Base-by-base conservation (phyloP, 2,113 vertebrate genomes). In the Phaethornis superciliosus region DNA sequence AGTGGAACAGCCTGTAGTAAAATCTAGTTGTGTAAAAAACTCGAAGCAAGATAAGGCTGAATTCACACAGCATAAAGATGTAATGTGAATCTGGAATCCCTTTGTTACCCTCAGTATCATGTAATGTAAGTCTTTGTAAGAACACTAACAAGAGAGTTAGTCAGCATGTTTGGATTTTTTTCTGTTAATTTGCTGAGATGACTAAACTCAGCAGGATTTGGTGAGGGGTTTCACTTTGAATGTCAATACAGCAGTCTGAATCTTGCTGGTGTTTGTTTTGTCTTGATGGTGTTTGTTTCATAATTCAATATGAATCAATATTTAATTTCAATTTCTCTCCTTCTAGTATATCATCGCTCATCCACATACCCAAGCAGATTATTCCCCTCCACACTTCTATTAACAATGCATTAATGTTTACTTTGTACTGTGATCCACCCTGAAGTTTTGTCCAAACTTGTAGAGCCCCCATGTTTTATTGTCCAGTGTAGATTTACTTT, bases 401-500 rank as follows among this genome's bases (percentile, higher is more conserved):
- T 85, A 91, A 81, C 47, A 64, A 52, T 40, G 52, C 18, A 33
- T 85, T 94, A 42, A 58, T 68, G 12, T 64, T 83, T 86, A 88
- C 27, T 82, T 90, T 77, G 46, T 59, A 24, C 52, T 88, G n/a
- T 88, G 80, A 91, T 91, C 71, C 52, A 78, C 89, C 68, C 44
- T 51, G 24, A 83, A 27, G 17, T 90, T 91, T 90, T 93, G 77
- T 91, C 81, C 76, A 81, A 90, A 81, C 69, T 86, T 90, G 85
- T 30, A 58, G 64, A 93, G 58, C 56, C 59, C 64, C n/a, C 9
- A 4, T 33, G n/a, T 68, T 91, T 70, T 35, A 68, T 64, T 78
- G n/a, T 83, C 13, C 20, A 77, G 22, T 44, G 27, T 54, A 89
- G 8, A 37, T 32, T 42, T 32, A 11, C 13, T 40, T 32, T 70